phyloP scores from a whole-genome alignment of 2,113 vertebrate species.

The Todiramphus saurophagus region DNA sequence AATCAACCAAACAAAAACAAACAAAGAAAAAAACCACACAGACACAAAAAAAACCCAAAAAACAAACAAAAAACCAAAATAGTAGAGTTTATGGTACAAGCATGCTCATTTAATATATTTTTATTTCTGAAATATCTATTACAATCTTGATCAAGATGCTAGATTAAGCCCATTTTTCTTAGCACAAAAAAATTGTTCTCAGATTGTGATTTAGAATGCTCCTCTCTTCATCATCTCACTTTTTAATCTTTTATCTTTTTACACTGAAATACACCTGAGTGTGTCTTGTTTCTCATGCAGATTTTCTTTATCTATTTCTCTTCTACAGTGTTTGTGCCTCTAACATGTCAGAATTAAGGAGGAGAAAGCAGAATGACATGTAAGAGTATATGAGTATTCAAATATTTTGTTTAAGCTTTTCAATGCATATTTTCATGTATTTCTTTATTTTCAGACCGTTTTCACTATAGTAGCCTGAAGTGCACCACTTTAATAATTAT shows the following conservation, averaged over 20 bases:
- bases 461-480: not conserved
- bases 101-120: not conserved
- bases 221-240: not conserved
- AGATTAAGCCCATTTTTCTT: not conserved
- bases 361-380: not conserved
- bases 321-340: not conserved
- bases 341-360: not conserved
- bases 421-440: not conserved
- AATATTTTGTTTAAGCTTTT: not conserved
- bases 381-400: not conserved
- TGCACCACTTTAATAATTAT: not conserved
- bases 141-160: not conserved
- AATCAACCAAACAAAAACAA: no score
- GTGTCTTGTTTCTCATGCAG: not conserved
- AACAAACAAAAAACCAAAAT: no score
- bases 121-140: conserved; percentile 11
- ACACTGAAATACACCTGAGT: not conserved
- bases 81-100: not conserved
- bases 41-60: no score
- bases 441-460: not conserved
- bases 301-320: not conserved
- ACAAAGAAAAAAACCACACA: no score
- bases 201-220: not conserved
- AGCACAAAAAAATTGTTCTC: not conserved
- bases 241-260: not conserved